A percentile compares a stretch with the other conserved stretches of the same genome.
phyloP scores from a whole-genome alignment of 37 sponge, comb jelly and placozoan genomes.

The Hexactinellida sp. region DNA sequence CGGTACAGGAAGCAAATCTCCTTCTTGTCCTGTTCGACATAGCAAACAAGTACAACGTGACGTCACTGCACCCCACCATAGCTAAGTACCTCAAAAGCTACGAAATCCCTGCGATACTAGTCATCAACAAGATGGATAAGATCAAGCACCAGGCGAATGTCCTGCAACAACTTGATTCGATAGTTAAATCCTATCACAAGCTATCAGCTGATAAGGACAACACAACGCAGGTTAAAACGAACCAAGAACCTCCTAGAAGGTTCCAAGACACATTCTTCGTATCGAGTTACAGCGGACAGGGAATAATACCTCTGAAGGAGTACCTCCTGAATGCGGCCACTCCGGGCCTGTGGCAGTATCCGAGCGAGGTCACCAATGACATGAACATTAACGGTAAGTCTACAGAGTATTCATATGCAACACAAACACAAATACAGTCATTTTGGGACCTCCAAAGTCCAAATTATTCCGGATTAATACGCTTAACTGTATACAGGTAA shows the following conservation, averaged over 20 bases:
- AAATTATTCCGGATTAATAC: too few relatives aligned
- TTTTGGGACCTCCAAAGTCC: too few relatives aligned
- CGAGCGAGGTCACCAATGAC: background rate
- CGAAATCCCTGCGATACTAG: background rate
- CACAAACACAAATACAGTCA: too few relatives aligned
- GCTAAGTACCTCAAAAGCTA: background rate
- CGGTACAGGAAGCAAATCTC: background rate
- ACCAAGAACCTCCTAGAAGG: background rate
- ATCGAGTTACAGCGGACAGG: background rate
- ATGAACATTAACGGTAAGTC: background rate
- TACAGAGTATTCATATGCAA: background rate
- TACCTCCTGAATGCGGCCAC: background rate
- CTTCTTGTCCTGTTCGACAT: background rate
- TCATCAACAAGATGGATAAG: background rate
- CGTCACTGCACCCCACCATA: background rate
- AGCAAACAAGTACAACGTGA: background rate
- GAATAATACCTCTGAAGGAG: background rate
- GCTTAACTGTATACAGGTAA: too few relatives aligned
- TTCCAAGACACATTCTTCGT: background rate
- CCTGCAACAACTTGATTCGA: background rate
- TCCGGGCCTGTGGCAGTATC: background rate
- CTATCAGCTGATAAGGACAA: background rate
- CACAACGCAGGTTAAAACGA: background rate
- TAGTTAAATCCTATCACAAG: background rate
- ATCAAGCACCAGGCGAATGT: background rate